Evolutionary conservation across 2,797 vertebrate genomes (phyloP).

Genomic region (Fringilla coelebs): DNA sequence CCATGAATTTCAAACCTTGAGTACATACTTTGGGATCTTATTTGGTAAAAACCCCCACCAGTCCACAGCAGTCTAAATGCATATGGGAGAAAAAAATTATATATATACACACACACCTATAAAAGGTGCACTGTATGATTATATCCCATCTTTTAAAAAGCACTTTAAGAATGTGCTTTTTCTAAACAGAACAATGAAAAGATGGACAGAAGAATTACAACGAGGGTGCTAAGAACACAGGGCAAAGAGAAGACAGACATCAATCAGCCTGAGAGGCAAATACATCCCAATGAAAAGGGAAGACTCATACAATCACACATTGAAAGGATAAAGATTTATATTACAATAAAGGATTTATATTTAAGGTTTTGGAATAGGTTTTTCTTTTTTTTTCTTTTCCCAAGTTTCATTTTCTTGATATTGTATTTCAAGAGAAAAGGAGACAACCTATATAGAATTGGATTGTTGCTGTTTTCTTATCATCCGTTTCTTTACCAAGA

Average conservation of each 20-base stretch:
- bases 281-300: conserved; percentile 40
- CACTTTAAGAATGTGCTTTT: conserved; percentile 33
- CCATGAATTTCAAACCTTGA: conserved; percentile 34
- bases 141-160: conserved; percentile 26
- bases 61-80: conserved; percentile 22
- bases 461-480: conserved; percentile 59
- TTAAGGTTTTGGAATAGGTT: conserved; percentile 32
- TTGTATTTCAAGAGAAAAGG: conserved; percentile 58
- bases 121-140: conserved; percentile 21
- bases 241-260: conserved; percentile 63
- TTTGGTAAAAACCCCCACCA: not conserved
- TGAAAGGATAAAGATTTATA: conserved; percentile 65
- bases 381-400: not conserved
- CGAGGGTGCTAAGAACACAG: not conserved
- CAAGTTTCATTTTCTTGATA: conserved; percentile 57
- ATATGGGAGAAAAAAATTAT: not conserved
- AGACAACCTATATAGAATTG: conserved; percentile 45
- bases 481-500: conserved; percentile 34
- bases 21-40: not conserved
- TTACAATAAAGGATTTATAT: conserved; percentile 65
- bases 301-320: conserved; percentile 18
- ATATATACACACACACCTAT: not conserved
- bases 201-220: conserved; percentile 60
- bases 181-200: conserved; percentile 58
- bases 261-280: conserved; percentile 62